Conservation (phyloP, 2,113 vertebrate genomes). For the Pituophis catenifer region DNA sequence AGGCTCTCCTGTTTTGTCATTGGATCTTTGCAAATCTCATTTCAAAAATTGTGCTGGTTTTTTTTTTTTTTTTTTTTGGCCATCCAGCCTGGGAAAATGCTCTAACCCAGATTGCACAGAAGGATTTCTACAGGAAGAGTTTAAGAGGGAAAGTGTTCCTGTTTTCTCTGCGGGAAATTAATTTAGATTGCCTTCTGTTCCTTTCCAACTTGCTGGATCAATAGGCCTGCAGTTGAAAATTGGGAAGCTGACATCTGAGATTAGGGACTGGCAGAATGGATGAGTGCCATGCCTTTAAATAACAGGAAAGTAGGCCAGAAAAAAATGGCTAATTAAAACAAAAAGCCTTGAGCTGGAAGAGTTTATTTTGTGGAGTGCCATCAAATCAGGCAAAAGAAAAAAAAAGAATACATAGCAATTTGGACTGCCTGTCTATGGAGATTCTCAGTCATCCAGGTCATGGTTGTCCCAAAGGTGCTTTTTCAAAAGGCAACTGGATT, state of each 20-base stretch:
- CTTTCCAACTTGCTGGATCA: neutral
- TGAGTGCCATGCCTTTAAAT: neutral
- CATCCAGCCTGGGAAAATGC: neutral
- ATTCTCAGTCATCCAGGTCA: neutral
- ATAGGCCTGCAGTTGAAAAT: neutral
- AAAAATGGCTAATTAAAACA: neutral
- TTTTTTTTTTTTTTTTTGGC: neutral
- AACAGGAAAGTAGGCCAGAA: neutral
- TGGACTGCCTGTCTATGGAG: neutral
- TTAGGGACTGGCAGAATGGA: neutral
- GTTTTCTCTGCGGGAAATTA: neutral
- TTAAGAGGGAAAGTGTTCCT: neutral
- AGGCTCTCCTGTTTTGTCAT: neutral
- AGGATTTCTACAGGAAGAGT: neutral
- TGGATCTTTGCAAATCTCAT: neutral
- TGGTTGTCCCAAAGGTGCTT: neutral
- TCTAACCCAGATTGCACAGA: neutral
- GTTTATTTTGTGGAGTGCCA: neutral
- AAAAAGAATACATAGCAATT: neutral
- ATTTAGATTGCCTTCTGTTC: neutral
- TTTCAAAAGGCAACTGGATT: neutral
- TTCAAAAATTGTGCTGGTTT: neutral
- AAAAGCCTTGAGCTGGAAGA: neutral
- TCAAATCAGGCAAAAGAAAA: neutral
- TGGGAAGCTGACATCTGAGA: neutral